Evolutionary conservation across 2,888 invertebrate genomes (phyloP).

Genomic region (Stenchaetothrips biformis): DNA sequence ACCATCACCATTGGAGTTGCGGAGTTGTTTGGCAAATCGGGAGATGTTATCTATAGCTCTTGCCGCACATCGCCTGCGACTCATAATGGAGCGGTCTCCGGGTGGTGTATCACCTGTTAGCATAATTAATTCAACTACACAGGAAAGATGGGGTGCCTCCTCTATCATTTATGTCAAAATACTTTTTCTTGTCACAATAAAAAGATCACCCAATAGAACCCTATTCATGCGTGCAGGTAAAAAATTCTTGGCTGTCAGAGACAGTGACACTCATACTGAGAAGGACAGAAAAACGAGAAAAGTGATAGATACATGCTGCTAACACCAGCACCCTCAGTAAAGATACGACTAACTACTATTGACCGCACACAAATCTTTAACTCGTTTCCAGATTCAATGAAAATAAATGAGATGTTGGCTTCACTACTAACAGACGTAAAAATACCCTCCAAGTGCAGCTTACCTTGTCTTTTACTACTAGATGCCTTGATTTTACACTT

Average conservation of each 20-base stretch:
- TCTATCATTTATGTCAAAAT: not conserved
- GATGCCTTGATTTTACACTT: constrained; percentile 48
- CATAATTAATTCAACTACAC: not conserved
- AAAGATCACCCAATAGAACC: not conserved
- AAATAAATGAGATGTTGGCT: not conserved
- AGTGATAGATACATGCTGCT: constrained; percentile 1
- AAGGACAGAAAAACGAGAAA: not conserved
- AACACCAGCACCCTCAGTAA: not conserved
- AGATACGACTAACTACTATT: not conserved
- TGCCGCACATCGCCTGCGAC: constrained; percentile 43
- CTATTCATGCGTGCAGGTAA: not conserved
- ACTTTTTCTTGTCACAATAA: no score
- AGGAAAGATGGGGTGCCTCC: not conserved
- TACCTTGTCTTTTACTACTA: constrained; percentile 28
- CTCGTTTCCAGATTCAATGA: not conserved
- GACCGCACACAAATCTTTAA: not conserved
- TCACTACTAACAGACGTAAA: not conserved
- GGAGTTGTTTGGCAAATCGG: constrained; percentile 44
- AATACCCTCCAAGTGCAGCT: not conserved
- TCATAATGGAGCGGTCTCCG: constrained; percentile 29
- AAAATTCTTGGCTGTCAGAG: not conserved
- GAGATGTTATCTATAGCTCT: constrained; percentile 45
- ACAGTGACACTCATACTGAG: not conserved
- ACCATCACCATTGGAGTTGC: constrained; percentile 44
- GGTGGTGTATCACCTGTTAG: constrained; percentile 18